Conservation (phyloP, 2,797 vertebrate genomes). For the Mareca strepera region DNA sequence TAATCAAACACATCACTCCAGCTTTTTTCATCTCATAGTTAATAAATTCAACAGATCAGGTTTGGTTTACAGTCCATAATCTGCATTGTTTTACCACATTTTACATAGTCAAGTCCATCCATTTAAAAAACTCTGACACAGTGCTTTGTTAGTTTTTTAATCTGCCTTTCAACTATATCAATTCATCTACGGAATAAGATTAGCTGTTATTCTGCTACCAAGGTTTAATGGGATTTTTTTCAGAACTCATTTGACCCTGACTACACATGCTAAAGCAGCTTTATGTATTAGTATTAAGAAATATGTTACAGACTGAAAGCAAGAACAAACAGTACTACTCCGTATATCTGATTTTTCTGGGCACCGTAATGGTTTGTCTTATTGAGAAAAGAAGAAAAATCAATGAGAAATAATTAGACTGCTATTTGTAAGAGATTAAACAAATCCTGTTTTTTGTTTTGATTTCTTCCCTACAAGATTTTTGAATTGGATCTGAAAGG, state of each 20-base stretch:
- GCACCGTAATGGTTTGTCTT: fast-evolving
- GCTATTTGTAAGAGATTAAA: neutral
- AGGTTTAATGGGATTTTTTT: neutral
- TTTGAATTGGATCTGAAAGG: neutral
- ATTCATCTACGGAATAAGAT: neutral
- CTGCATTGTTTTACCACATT: neutral
- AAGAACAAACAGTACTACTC: neutral
- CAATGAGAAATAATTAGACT: neutral
- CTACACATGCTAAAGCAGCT: neutral
- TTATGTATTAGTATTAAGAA: neutral
- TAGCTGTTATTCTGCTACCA: neutral
- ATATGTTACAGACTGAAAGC: neutral
- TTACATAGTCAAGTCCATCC: neutral
- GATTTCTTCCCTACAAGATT: neutral
- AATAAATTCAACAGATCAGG: neutral
- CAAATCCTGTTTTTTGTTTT: neutral
- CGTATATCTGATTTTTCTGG: neutral
- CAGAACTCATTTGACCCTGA: neutral
- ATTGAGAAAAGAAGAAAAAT: neutral
- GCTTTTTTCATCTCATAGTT: neutral
- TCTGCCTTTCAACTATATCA: neutral
- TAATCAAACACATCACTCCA: neutral
- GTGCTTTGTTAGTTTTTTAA: neutral
- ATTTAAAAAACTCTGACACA: neutral
- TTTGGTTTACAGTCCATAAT: neutral